These are phyloP conservation scores for Ceratina australensis DNA, from an alignment of 1,140 invertebrate species.

Conservation along the genomic window DNA sequence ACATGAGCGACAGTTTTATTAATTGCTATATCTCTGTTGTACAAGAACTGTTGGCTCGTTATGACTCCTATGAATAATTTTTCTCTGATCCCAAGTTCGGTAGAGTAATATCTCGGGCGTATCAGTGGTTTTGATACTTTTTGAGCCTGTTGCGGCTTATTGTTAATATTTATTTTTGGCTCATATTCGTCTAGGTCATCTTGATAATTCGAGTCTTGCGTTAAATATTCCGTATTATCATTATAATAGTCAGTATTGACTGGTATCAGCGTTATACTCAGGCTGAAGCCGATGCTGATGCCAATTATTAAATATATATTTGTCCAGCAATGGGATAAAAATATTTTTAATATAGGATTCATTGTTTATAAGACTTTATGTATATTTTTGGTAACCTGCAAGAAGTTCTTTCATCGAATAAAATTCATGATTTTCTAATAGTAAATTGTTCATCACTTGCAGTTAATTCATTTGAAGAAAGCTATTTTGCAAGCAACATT, in stretches of 20 bases:
- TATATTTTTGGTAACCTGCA: constrained; percentile 1
- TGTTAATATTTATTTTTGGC: constrained; percentile 80
- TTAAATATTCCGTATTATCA: constrained; percentile 49
- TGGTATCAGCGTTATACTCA: constrained; percentile 74
- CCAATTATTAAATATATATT: constrained; percentile 76
- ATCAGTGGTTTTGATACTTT: constrained; percentile 81
- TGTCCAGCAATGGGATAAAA: constrained; percentile 70
- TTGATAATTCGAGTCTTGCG: constrained; percentile 57
- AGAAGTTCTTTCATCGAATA: not conserved
- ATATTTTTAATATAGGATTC: constrained; percentile 69
- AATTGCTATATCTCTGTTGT: constrained; percentile 85
- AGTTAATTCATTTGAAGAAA: not conserved
- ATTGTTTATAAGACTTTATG: constrained; percentile 48
- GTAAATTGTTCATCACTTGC: too few species aligned
- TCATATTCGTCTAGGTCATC: constrained; percentile 79
- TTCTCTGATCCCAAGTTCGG: constrained; percentile 93
- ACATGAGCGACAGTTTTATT: constrained; percentile 90
- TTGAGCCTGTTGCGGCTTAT: constrained; percentile 79
- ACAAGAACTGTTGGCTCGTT: constrained; percentile 86
- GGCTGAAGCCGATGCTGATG: constrained; percentile 72
- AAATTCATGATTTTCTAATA: not conserved
- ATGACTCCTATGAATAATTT: constrained; percentile 93
- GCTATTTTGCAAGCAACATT: too few species aligned
- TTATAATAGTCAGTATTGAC: constrained; percentile 63
- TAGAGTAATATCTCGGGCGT: constrained; percentile 94